phyloP scores from a whole-genome alignment of 2,113 vertebrate genomes.

The Oreochromis spilurus region DNA sequence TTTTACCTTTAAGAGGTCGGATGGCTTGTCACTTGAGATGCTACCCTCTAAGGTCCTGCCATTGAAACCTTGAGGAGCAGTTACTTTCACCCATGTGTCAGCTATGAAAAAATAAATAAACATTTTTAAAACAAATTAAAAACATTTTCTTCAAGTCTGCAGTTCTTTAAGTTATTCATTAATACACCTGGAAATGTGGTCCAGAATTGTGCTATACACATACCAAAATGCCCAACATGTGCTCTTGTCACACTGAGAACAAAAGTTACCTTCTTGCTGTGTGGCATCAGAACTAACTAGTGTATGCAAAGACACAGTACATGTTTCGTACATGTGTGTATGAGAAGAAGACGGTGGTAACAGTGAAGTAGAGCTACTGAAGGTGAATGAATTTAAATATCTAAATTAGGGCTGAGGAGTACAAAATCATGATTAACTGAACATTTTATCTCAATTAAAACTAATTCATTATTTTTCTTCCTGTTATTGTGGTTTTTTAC shows the following conservation, averaged over 20 bases:
- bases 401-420: background rate
- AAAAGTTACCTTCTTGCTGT: background rate
- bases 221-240: background rate
- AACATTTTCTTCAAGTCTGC: background rate
- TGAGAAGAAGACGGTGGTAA: background rate
- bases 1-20: background rate
- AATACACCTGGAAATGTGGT: background rate
- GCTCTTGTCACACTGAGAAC: background rate
- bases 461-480: background rate
- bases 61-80: background rate
- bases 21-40: background rate
- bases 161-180: background rate
- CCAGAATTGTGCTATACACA: background rate
- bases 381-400: background rate
- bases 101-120: background rate
- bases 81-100: background rate
- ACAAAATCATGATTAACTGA: background rate
- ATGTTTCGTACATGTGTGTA: background rate
- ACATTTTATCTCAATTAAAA: background rate
- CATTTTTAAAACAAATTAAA: background rate
- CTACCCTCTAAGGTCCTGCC: background rate
- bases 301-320: background rate
- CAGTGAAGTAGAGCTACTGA: background rate
- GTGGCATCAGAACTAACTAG: background rate
- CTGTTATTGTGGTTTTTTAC: background rate